A percentile compares a stretch with the other conserved stretches of the same genome.
Evolutionary conservation across 2,888 invertebrate genomes (phyloP).

Genomic region (Parapristionchus giblindavisi): DNA sequence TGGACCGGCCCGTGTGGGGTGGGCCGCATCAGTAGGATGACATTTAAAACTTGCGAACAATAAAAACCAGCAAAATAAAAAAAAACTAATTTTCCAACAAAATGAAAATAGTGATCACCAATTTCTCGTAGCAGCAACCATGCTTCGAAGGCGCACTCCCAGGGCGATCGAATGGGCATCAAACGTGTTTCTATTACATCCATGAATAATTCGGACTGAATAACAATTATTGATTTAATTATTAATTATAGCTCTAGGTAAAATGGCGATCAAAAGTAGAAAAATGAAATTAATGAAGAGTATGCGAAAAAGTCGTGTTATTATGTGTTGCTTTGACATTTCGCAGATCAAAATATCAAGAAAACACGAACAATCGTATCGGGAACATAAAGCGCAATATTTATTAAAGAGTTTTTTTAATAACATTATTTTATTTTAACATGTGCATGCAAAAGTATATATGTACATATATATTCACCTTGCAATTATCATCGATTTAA

Average conservation of each 20-base stretch:
- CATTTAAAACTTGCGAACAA: no score
- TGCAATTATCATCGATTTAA: no score
- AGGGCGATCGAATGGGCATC: conserved; percentile 28
- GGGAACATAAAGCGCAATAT: neutral
- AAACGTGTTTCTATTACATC: conserved; percentile 10
- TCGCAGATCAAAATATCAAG: no score
- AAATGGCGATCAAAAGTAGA: no score
- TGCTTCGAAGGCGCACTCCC: conserved; percentile 25
- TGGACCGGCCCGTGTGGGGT: no score
- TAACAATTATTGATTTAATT: neutral
- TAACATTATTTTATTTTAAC: neutral
- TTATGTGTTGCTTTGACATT: no score
- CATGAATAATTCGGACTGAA: conserved; percentile 7
- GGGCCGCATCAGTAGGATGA: no score
- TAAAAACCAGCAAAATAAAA: no score
- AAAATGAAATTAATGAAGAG: no score
- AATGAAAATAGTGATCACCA: neutral
- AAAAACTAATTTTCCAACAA: neutral
- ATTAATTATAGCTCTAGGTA: no score
- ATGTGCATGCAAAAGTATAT: neutral
- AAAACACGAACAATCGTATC: neutral
- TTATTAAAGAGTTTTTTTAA: neutral
- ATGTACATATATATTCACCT: no score
- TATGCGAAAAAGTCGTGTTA: no score
- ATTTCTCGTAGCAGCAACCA: conserved; percentile 36